Evolutionary conservation across 1,140 invertebrate genomes (phyloP).

Genomic region (Ceratitis capitata): DNA sequence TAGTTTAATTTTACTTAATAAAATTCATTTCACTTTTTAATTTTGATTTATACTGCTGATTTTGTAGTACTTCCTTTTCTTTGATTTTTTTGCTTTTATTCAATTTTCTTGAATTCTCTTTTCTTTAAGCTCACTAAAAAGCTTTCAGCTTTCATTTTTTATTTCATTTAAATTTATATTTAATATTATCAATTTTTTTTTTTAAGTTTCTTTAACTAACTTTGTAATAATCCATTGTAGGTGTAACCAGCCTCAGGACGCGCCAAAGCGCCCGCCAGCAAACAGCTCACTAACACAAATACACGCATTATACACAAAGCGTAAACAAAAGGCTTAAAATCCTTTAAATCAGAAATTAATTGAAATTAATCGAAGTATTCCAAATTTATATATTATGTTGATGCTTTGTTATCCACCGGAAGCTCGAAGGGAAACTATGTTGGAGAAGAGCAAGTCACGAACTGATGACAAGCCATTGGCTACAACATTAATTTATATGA

Average conservation of each 20-base stretch:
- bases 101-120: not conserved
- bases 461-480: slow-evolving; percentile 42
- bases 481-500: slow-evolving; percentile 40
- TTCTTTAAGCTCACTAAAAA: not conserved
- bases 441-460: slow-evolving; percentile 40
- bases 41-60: too few species aligned
- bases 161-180: not conserved
- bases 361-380: not conserved
- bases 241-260: slow-evolving; percentile 70
- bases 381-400: not conserved
- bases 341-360: not conserved
- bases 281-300: slow-evolving; percentile 65
- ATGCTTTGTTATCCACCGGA: slow-evolving; percentile 6
- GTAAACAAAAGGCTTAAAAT: not conserved
- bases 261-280: slow-evolving; percentile 67
- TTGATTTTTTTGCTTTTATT: not conserved
- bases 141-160: not conserved
- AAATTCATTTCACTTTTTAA: not conserved
- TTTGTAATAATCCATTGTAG: slow-evolving; percentile 65
- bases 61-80: not conserved
- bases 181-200: not conserved
- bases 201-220: slow-evolving; percentile 49
- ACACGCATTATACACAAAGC: slow-evolving; percentile 49
- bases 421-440: not conserved
- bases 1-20: not conserved